Conservation (phyloP, 1,140 invertebrate genomes). For the Drosophila pandora region DNA sequence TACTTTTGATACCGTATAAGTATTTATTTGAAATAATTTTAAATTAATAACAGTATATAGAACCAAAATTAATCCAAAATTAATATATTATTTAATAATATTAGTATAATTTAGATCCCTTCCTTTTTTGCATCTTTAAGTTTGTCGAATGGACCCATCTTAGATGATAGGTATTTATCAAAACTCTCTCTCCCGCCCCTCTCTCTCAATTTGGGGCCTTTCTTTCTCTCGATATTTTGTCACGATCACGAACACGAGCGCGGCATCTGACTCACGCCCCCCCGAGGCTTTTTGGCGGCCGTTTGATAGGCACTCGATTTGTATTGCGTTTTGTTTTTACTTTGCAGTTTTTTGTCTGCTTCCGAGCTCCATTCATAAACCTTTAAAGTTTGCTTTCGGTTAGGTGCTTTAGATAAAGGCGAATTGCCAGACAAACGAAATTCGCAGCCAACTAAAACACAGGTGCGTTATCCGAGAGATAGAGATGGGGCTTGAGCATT, state of each 20-base stretch:
- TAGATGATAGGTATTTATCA: constrained; percentile 7
- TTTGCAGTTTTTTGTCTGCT: constrained; percentile 5
- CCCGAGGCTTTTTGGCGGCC: constrained; percentile 18
- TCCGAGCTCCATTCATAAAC: constrained; percentile 60
- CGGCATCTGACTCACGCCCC: constrained; percentile 40
- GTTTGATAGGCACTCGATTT: constrained; percentile 40
- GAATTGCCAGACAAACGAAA: constrained; percentile 33
- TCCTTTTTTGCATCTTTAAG: not conserved
- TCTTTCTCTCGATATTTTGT: constrained; percentile 21
- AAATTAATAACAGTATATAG: too few relatives aligned
- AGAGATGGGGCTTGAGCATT: not conserved
- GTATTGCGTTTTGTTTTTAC: constrained; percentile 18
- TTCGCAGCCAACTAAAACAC: constrained; percentile 28
- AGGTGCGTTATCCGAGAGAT: constrained; percentile 30
- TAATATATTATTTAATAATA: not conserved
- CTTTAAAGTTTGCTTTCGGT: constrained; percentile 39
- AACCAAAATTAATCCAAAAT: not conserved
- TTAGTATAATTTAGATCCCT: too few relatives aligned
- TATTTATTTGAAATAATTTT: not conserved
- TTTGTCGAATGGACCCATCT: not conserved
- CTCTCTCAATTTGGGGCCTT: constrained; percentile 1
- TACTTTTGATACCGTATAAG: constrained; percentile 7
- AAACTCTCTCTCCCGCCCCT: constrained; percentile 10
- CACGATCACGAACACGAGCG: constrained; percentile 34
- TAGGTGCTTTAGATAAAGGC: constrained; percentile 53